Evolutionary conservation across 2,797 vertebrate species (phyloP).

Genomic region (Tympanoctomys barrerae): DNA sequence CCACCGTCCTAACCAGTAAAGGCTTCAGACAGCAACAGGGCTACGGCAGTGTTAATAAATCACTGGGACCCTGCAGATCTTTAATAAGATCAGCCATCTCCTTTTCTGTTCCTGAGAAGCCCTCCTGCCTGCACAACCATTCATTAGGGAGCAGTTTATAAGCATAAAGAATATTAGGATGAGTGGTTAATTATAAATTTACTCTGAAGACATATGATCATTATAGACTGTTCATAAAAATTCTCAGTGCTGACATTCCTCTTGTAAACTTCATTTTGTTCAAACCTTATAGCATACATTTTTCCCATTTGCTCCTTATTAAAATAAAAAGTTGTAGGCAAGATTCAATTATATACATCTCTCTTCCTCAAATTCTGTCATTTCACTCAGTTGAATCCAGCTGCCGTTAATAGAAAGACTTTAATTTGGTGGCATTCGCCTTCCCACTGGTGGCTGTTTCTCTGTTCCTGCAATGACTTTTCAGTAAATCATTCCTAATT

Average conservation of each 20-base stretch:
- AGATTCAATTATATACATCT: constrained; percentile 46
- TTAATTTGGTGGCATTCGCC: neutral
- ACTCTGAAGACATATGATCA: constrained; percentile 36
- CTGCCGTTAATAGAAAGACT: constrained; percentile 12
- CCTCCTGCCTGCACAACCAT: constrained; percentile 7
- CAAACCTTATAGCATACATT: constrained; percentile 43
- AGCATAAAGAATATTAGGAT: constrained; percentile 25
- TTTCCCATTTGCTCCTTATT: constrained; percentile 20
- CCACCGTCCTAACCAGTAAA: neutral
- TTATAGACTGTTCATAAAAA: constrained; percentile 51
- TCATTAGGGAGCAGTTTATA: constrained; percentile 51
- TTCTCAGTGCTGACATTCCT: constrained; percentile 53
- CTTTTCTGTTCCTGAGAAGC: constrained; percentile 11
- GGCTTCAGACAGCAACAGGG: neutral
- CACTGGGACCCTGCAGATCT: neutral
- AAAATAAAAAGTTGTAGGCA: constrained; percentile 25
- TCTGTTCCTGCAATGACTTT: neutral
- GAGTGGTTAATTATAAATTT: constrained; percentile 59
- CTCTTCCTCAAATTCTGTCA: constrained; percentile 45
- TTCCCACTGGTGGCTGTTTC: constrained; percentile 22
- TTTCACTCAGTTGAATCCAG: constrained; percentile 48
- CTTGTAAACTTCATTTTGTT: constrained; percentile 58
- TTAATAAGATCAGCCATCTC: neutral
- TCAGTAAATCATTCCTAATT: constrained; percentile 14
- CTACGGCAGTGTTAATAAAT: neutral